These are phyloP conservation scores for Tiaroga cobitis DNA, from an alignment of 2,797 vertebrate species.

Conservation along the genomic window DNA sequence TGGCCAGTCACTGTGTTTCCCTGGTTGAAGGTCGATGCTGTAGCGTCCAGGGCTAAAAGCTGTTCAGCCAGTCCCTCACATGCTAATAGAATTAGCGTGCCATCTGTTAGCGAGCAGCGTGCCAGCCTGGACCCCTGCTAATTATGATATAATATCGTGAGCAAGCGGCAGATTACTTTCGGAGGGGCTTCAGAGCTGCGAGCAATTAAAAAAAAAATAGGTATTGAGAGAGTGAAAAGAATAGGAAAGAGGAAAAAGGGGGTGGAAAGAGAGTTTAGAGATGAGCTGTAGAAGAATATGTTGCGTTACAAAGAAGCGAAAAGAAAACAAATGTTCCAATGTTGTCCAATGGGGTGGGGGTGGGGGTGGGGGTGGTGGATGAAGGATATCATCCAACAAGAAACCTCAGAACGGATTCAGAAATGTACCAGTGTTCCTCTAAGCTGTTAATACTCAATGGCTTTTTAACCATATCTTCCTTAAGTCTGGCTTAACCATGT, in stretches of 20 bases:
- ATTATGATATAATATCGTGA: constrained; percentile 88
- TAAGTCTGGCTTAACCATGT: constrained; percentile 76
- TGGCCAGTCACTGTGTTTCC: constrained; percentile 60
- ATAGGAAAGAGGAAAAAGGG: constrained; percentile 60
- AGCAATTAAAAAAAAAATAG: constrained; percentile 78
- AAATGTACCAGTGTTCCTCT: constrained; percentile 60
- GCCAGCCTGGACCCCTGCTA: constrained; percentile 86
- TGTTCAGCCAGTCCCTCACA: constrained; percentile 81
- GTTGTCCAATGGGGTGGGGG: too few relatives aligned
- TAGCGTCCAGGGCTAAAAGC: constrained; percentile 74
- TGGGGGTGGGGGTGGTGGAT: background rate
- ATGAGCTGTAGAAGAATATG: constrained; percentile 19
- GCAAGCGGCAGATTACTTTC: constrained; percentile 78
- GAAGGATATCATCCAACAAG: background rate
- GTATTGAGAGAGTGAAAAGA: constrained; percentile 64
- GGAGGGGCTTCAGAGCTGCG: constrained; percentile 67
- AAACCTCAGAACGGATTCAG: background rate
- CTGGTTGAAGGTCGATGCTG: constrained; percentile 78
- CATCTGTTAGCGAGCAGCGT: constrained; percentile 88
- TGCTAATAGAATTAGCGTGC: constrained; percentile 93
- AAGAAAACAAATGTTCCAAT: constrained; percentile 3
- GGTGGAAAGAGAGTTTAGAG: background rate
- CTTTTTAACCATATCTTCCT: constrained; percentile 77
- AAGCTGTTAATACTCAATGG: constrained; percentile 76
- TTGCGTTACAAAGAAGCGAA: background rate